phyloP scores from a whole-genome alignment of 2,888 invertebrate genomes.

The Dioctria linearis region DNA sequence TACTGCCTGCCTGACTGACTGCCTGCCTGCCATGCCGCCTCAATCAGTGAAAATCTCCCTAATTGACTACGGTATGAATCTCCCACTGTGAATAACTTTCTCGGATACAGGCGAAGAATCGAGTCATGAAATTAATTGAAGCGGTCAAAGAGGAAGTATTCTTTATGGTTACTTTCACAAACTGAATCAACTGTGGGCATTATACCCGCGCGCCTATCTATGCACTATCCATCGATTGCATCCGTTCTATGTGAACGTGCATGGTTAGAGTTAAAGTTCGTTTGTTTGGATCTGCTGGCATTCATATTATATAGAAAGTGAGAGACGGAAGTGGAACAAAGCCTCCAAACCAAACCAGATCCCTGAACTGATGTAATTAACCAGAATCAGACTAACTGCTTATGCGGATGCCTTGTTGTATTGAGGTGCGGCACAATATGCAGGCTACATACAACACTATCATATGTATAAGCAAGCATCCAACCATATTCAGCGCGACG shows the following conservation, averaged over 20 bases:
- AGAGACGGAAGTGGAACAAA: constrained; percentile 39
- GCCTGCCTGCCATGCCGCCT: background rate
- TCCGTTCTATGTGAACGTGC: constrained; percentile 21
- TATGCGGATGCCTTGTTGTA: constrained; percentile 14
- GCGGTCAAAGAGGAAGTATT: constrained; percentile 36
- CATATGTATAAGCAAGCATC: background rate
- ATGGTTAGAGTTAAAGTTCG: background rate
- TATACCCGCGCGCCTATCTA: background rate
- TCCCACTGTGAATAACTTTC: constrained; percentile 31
- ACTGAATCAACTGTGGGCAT: constrained; percentile 10
- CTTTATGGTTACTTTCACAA: constrained; percentile 45
- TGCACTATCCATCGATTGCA: background rate
- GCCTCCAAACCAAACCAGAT: constrained; percentile 26
- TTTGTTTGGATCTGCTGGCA: background rate
- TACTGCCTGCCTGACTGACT: background rate
- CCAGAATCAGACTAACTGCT: constrained; percentile 41
- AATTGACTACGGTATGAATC: constrained; percentile 5
- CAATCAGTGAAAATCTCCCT: constrained; percentile 20
- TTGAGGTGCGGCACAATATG: constrained; percentile 22
- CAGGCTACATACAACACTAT: background rate
- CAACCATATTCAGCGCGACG: constrained; percentile 9
- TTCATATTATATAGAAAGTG: background rate
- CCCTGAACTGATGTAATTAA: constrained; percentile 35
- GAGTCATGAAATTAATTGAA: constrained; percentile 43
- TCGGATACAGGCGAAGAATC: constrained; percentile 11